These are phyloP conservation scores for Rattus rattus DNA, from an alignment of 2,113 vertebrate genomes.

Conservation along the genomic window DNA sequence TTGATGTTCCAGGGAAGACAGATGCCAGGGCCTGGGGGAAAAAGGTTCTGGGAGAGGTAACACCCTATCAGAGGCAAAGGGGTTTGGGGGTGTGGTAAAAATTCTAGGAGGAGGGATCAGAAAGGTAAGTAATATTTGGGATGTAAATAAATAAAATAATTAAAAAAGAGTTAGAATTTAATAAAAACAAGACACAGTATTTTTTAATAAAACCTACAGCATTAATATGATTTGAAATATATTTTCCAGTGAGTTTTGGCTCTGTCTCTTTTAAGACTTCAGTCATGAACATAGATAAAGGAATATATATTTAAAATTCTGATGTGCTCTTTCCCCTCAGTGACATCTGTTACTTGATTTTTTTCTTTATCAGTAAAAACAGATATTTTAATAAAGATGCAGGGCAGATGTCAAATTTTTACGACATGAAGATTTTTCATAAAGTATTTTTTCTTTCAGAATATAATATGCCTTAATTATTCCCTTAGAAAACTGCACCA, in stretches of 20 bases:
- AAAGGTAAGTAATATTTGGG: too few relatives aligned
- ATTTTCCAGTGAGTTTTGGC: slow-evolving; percentile 51
- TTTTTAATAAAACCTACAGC: slow-evolving; percentile 50
- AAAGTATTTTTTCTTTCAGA: slow-evolving; percentile 51
- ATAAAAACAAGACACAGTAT: slow-evolving; percentile 37
- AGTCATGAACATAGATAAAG: slow-evolving; percentile 39
- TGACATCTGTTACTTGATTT: slow-evolving; percentile 46
- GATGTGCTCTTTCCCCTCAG: slow-evolving; percentile 37
- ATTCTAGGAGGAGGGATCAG: too few relatives aligned
- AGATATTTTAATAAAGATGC: background rate
- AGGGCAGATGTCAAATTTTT: slow-evolving; percentile 56
- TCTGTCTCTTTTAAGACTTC: background rate
- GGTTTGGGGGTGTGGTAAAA: too few relatives aligned
- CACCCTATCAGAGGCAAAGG: too few relatives aligned
- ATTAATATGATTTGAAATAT: slow-evolving; percentile 45
- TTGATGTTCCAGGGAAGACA: too few relatives aligned
- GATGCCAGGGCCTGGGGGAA: too few relatives aligned
- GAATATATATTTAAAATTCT: slow-evolving; percentile 19
- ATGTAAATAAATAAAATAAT: too few relatives aligned
- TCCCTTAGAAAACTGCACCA: slow-evolving; percentile 12
- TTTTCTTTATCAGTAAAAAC: slow-evolving; percentile 45
- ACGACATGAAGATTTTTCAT: slow-evolving; percentile 16
- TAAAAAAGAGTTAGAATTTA: background rate
- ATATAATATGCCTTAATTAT: slow-evolving; percentile 2
- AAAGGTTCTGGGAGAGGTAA: too few relatives aligned